Evolutionary conservation across 92 coral and sea anemone genomes (phyloP), one percentile per base, ranked within the genome.

Genomic region (Zoanthus solanderi): DNA sequence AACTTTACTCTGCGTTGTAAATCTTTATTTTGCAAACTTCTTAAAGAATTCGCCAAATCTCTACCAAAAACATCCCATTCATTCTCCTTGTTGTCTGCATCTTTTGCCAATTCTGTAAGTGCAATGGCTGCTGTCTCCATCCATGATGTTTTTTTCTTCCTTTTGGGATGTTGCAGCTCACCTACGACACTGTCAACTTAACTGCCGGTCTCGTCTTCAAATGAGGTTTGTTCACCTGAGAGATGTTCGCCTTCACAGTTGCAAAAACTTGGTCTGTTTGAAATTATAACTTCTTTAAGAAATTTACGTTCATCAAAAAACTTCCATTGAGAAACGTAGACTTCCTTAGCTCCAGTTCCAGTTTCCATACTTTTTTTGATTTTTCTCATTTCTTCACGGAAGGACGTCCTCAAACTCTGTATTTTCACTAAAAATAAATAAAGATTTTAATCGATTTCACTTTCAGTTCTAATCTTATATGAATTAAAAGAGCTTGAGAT

Each of bases 291-390:
- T 66, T 91, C 90, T 60, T 92, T 92, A 34, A 92, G 84, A 47
- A 92, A 89, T 72, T 72, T 50, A 37, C 42, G 0, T 37, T 85
- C 90, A 60, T 88, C 66, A 80, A 89, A 88, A 77, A 69, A 76
- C 85, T 87, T 92, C 90, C 94, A 92, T 71, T 92, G 83, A 29
- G 89, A 79, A 78, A 88, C 87, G 71, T 92, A 89, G 67, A 92
- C 84, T 74, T 92, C 90, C 71, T 78, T 86, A 14, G 75, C 81
- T 74, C 94, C 94, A 79, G 88, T 85, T 71, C 92, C 94, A 87
- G 94, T 89, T 71, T 91, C 83, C 78, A 89, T 56, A 65, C 84
- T 78, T 88, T 92, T 91, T 72, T 76, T 84, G 12, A 91, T 61
- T 78, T 91, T 89, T 54, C 92, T 66, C 46, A 89, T 85, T 89